phyloP scores from a whole-genome alignment of 2,113 vertebrate genomes.

The Ramphastos sulfuratus region DNA sequence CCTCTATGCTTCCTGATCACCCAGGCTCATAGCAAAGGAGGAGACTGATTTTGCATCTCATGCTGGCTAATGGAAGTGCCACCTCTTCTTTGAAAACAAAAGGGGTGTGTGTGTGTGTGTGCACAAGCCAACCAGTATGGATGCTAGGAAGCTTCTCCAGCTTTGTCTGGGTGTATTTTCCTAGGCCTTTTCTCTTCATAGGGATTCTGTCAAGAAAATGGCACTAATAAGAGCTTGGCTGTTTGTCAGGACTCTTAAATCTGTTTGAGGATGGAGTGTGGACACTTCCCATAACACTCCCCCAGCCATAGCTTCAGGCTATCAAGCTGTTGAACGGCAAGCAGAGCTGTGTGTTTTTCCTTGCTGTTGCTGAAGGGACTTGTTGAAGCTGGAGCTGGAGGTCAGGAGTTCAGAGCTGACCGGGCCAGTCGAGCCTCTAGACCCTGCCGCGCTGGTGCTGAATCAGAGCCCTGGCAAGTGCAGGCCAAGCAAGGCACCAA shows the following conservation, averaged over 20 bases:
- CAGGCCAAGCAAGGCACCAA: not conserved
- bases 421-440: not conserved
- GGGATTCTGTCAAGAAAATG: slow-evolving; percentile 43
- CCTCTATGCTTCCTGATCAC: slow-evolving; percentile 34
- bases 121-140: not conserved
- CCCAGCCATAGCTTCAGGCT: slow-evolving; percentile 32
- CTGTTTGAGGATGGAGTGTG: slow-evolving; percentile 52
- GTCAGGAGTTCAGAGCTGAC: not conserved
- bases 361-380: not conserved
- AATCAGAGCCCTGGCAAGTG: not conserved
- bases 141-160: not conserved
- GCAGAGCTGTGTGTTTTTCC: not conserved
- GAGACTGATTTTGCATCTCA: not conserved
- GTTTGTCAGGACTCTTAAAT: slow-evolving; percentile 56
- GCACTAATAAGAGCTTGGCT: slow-evolving; percentile 48
- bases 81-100: not conserved
- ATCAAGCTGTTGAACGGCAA: slow-evolving; percentile 49
- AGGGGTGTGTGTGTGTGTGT: too few relatives aligned
- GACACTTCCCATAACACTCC: slow-evolving; percentile 37
- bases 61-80: not conserved
- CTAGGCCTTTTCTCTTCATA: not conserved
- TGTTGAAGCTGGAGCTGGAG: not conserved
- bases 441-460: not conserved
- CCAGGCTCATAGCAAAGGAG: not conserved
- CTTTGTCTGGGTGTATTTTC: not conserved